phyloP scores from a whole-genome alignment of 2,113 vertebrate genomes.

The Stomatorhinus ivindoensis region DNA sequence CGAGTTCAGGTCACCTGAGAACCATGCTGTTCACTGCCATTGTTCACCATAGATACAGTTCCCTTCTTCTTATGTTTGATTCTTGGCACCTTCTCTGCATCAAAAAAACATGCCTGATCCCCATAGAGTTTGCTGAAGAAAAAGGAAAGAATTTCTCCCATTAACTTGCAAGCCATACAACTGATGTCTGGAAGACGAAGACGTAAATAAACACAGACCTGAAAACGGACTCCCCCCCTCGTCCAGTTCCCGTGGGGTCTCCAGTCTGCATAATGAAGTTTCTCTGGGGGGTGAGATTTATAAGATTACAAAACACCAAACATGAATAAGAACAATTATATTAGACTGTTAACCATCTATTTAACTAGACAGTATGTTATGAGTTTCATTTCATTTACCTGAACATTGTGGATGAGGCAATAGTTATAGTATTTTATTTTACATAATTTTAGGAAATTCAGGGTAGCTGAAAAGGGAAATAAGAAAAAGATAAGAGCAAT shows the following conservation, averaged over 20 bases:
- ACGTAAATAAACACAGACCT: constrained; percentile 60
- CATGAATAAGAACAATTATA: not conserved
- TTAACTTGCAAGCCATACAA: not conserved
- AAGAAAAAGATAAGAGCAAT: not conserved
- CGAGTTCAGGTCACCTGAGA: constrained; percentile 72
- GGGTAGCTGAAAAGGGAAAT: constrained; percentile 65
- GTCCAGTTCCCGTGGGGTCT: constrained; percentile 86
- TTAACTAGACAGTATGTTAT: not conserved
- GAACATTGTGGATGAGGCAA: constrained; percentile 91
- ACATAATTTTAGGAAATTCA: constrained; percentile 95
- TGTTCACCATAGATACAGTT: constrained; percentile 96
- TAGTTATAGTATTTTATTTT: constrained; percentile 98
- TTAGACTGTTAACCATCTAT: not conserved
- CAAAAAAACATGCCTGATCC: constrained; percentile 92
- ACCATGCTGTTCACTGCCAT: constrained; percentile 83
- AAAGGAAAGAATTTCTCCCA: not conserved
- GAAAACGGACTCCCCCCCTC: constrained; percentile 89
- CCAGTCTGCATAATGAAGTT: constrained; percentile 93
- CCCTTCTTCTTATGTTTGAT: constrained; percentile 96
- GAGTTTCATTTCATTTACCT: constrained; percentile 60
- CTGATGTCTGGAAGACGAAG: not conserved
- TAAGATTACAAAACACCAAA: not conserved
- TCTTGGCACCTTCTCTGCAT: constrained; percentile 80
- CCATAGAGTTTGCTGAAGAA: constrained; percentile 82
- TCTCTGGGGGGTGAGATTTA: constrained; percentile 57